Evolutionary conservation across 2,888 invertebrate species (phyloP).

Genomic region (Ptychoptera contaminata): DNA sequence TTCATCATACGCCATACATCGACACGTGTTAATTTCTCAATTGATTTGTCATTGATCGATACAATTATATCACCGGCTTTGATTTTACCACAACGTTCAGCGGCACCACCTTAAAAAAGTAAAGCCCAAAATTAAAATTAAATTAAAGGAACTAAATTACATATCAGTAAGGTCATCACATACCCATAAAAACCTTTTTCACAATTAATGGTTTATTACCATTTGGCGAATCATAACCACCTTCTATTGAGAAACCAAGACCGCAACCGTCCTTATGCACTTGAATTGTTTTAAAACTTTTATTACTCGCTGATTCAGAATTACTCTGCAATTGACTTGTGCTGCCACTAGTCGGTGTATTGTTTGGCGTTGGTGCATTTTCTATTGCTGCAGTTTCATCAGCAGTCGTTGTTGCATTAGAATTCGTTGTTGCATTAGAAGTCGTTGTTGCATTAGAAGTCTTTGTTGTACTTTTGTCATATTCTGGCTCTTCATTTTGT

Average conservation of each 20-base stretch:
- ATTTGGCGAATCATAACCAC: conserved; percentile 77
- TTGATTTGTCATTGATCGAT: conserved; percentile 64
- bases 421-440: no score
- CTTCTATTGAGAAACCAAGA: conserved; percentile 86
- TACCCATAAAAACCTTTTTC: conserved; percentile 90
- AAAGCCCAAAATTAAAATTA: conserved; percentile 6
- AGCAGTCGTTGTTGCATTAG: no score
- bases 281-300: conserved; percentile 14
- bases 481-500: no score
- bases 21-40: conserved; percentile 74
- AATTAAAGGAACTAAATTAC: conserved; percentile 1
- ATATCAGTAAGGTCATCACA: conserved; percentile 13
- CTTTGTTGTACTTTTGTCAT: no score
- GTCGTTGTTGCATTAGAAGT: no score
- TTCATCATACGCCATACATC: conserved; percentile 92
- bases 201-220: conserved; percentile 80
- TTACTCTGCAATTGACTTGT: no score
- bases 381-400: no score
- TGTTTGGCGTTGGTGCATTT: conserved; percentile 5
- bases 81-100: conserved; percentile 71
- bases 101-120: conserved; percentile 60
- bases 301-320: background rate
- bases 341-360: conserved; percentile 13
- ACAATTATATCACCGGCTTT: conserved; percentile 77
- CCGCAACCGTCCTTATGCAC: conserved; percentile 63